Conservation (phyloP, 1,140 invertebrate genomes). For the Dendrolimus kikuchii region DNA sequence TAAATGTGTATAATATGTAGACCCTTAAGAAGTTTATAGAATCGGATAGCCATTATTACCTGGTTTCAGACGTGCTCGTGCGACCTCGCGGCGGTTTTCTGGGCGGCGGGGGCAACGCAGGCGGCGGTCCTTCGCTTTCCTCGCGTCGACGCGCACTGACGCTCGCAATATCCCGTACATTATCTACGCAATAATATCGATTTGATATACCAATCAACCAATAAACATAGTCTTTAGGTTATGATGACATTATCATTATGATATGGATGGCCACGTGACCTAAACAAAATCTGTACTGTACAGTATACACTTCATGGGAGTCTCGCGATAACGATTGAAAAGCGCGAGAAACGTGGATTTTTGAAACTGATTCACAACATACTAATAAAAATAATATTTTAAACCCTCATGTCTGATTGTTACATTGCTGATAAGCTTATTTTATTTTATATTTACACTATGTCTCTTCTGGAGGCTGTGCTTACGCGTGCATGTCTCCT, state of each 20-base stretch:
- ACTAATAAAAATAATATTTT: too few species aligned
- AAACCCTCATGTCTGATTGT: too few species aligned
- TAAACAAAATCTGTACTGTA: too few species aligned
- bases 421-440: too few species aligned
- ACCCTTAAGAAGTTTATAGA: neutral
- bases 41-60: constrained; percentile 19
- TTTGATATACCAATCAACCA: constrained; percentile 24
- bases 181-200: constrained; percentile 40
- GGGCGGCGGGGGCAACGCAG: constrained; percentile 64
- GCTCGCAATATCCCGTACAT: constrained; percentile 33
- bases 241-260: constrained; percentile 10
- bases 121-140: constrained; percentile 51
- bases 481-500: too few species aligned
- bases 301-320: too few species aligned
- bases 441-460: too few species aligned
- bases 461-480: too few species aligned
- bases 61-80: constrained; percentile 39
- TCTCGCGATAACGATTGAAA: too few species aligned
- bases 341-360: too few species aligned
- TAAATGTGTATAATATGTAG: neutral
- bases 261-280: neutral
- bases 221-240: constrained; percentile 5
- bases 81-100: constrained; percentile 65
- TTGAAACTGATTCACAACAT: too few species aligned
- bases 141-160: constrained; percentile 43